Percentiles rank a stretch among this genome's conserved stretches.
Conservation (phyloP, 2,113 vertebrate genomes). For the Manacus vitellinus region DNA sequence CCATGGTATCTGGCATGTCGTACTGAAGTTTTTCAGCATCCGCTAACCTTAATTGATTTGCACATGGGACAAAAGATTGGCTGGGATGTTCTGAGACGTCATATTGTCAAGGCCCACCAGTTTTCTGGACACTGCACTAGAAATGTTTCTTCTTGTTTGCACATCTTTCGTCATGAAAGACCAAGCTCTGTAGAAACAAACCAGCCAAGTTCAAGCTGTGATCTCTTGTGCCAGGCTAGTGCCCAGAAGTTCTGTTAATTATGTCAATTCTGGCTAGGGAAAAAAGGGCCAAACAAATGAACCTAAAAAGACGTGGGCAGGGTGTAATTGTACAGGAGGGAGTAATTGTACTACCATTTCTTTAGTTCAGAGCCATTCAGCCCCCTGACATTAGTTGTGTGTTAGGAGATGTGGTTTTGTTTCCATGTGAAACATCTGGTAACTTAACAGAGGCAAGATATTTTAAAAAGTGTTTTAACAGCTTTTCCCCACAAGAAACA, state of each 20-base stretch:
- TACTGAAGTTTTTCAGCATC: not conserved
- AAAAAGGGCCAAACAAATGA: slow-evolving; percentile 1
- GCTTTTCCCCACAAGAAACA: not conserved
- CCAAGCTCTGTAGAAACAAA: slow-evolving; percentile 7
- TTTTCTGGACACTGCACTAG: not conserved
- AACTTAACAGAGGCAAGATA: not conserved
- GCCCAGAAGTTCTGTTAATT: slow-evolving; percentile 37
- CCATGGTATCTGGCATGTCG: not conserved
- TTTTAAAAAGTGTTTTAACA: not conserved
- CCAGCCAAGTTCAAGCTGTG: slow-evolving; percentile 50
- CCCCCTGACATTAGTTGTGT: not conserved
- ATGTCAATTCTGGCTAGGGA: not conserved
- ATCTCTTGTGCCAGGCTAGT: slow-evolving; percentile 22
- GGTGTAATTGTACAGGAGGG: not conserved
- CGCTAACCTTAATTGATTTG: slow-evolving; percentile 43
- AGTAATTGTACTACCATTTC: not conserved
- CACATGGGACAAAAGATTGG: not conserved
- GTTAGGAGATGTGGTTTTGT: not conserved
- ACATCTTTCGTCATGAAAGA: not conserved
- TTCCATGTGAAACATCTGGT: slow-evolving; percentile 1
- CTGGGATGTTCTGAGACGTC: not conserved
- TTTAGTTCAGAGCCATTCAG: not conserved
- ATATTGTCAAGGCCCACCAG: not conserved
- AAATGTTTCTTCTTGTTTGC: slow-evolving; percentile 14
- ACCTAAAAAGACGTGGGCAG: not conserved